phyloP scores from a whole-genome alignment of 2,888 invertebrate genomes.

The Tipula lateralis region DNA sequence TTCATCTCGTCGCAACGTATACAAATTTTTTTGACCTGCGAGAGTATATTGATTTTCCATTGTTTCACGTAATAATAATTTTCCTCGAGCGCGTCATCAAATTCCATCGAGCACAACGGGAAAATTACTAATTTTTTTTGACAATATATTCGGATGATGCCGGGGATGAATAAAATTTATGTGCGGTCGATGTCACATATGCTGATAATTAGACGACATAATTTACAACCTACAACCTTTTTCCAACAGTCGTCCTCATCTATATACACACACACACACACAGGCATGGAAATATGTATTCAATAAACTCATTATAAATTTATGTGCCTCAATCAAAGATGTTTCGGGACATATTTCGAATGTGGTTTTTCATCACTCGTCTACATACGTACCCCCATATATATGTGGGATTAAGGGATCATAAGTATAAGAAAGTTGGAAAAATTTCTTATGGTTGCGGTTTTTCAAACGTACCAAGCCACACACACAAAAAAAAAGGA shows the following conservation, averaged over 20 bases:
- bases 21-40: neutral
- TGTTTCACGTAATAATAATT: neutral
- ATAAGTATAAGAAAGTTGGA: conserved; percentile 20
- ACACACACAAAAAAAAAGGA: neutral
- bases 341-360: neutral
- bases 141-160: neutral
- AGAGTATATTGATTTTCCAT: neutral
- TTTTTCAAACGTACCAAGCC: neutral
- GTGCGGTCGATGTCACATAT: neutral
- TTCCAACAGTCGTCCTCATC: too few species aligned
- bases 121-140: neutral
- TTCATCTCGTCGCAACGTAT: neutral
- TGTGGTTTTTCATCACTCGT: neutral
- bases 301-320: neutral
- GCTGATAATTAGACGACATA: neutral
- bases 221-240: neutral
- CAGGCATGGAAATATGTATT: neutral
- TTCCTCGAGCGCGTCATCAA: neutral
- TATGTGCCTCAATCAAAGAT: neutral
- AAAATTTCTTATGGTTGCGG: conserved; percentile 4
- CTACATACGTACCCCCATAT: neutral
- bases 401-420: neutral
- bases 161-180: neutral
- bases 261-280: neutral
- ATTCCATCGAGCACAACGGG: neutral